These are phyloP conservation scores for Shargacucullia verbasci DNA, from an alignment of 2,888 invertebrate genomes.

Conservation along the genomic window DNA sequence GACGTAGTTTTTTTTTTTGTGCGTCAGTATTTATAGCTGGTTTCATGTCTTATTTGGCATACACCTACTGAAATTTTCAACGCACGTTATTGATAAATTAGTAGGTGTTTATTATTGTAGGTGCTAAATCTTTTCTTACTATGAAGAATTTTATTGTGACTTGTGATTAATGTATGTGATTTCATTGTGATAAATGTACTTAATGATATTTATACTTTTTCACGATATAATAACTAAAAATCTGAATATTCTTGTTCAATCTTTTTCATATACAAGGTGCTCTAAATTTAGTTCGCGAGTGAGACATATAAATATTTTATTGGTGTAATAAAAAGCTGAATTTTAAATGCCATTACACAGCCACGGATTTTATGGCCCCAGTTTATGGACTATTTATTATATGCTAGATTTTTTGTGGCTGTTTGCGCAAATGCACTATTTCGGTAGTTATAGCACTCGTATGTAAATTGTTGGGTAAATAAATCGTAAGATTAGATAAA, in stretches of 20 bases:
- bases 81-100: too few species aligned
- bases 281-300: slow-evolving; percentile 17
- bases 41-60: too few species aligned
- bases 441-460: slow-evolving; percentile 3
- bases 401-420: slow-evolving; percentile 48
- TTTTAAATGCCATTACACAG: slow-evolving; percentile 69
- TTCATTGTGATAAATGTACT: too few species aligned
- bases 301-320: slow-evolving; percentile 45
- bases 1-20: too few species aligned
- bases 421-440: slow-evolving; percentile 45
- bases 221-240: too few species aligned
- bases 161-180: too few species aligned
- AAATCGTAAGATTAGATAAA: slow-evolving; percentile 9
- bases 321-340: slow-evolving; percentile 64
- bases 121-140: too few species aligned
- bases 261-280: slow-evolving; percentile 7
- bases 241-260: neutral
- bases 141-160: too few species aligned
- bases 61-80: too few species aligned
- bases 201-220: too few species aligned
- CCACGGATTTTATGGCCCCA: slow-evolving; percentile 62
- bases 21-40: too few species aligned
- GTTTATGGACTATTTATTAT: slow-evolving; percentile 65
- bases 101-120: too few species aligned
- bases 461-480: slow-evolving; percentile 5